Conservation (phyloP, 2,113 vertebrate species). For the Colaptes auratus region DNA sequence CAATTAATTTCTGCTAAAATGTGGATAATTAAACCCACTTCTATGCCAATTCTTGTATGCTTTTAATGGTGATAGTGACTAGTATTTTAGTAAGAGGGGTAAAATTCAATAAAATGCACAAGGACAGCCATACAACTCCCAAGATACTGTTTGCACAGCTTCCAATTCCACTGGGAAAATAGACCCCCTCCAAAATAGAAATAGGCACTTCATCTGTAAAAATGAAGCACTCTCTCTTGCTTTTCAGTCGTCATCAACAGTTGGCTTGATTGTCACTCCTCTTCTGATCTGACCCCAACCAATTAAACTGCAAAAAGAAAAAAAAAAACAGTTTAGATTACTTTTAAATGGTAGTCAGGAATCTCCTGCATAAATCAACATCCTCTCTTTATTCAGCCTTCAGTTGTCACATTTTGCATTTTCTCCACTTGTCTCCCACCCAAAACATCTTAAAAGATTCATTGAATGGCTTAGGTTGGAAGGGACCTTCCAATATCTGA, state of each 20-base stretch:
- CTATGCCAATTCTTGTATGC: constrained; percentile 58
- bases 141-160: constrained; percentile 54
- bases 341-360: not conserved
- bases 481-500: too few species aligned
- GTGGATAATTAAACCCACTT: constrained; percentile 61
- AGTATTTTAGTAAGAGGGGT: constrained; percentile 70
- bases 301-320: constrained; percentile 87
- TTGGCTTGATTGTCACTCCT: constrained; percentile 98
- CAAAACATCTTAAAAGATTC: not conserved
- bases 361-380: not conserved
- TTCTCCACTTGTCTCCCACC: not conserved
- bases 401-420: not conserved
- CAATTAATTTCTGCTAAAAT: constrained; percentile 62
- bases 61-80: constrained; percentile 65
- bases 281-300: constrained; percentile 99
- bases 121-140: constrained; percentile 61
- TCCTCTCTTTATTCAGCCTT: not conserved
- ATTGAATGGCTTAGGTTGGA: too few species aligned
- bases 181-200: constrained; percentile 54
- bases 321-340: constrained; percentile 46
- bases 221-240: constrained; percentile 52
- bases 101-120: constrained; percentile 57
- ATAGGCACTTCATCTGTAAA: constrained; percentile 45
- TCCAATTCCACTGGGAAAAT: constrained; percentile 68
- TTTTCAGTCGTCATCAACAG: constrained; percentile 95